These are phyloP conservation scores for Andrena haemorrhoa DNA, from an alignment of 2,888 invertebrate genomes.

Conservation along the genomic window DNA sequence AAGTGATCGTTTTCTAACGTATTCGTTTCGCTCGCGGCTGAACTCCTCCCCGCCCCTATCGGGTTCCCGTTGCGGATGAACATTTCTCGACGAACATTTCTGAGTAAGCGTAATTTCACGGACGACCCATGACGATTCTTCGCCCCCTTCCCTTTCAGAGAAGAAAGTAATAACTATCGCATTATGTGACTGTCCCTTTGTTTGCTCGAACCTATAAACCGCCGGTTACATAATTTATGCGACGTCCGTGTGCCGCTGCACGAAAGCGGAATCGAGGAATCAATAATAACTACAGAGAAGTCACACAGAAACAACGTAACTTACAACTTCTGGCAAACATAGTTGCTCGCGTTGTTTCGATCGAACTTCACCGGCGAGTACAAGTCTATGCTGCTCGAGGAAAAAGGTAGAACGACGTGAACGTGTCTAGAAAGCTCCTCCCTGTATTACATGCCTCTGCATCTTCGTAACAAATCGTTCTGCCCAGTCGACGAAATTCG, in stretches of 20 bases:
- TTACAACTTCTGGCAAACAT: conserved; percentile 30
- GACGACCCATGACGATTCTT: no score
- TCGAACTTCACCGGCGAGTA: conserved; percentile 21
- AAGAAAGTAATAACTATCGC: neutral
- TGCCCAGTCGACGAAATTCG: neutral
- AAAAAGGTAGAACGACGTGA: conserved; percentile 50
- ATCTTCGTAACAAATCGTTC: neutral
- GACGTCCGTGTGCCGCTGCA: neutral
- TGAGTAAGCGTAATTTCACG: no score
- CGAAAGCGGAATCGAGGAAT: conserved; percentile 4
- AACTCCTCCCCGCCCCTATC: neutral
- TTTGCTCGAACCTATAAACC: neutral
- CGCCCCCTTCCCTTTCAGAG: no score
- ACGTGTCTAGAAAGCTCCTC: conserved; percentile 39
- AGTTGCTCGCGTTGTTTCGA: conserved; percentile 25
- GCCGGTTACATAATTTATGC: conserved; percentile 25
- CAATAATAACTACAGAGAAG: conserved; percentile 15
- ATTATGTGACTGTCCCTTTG: neutral
- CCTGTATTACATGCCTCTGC: neutral
- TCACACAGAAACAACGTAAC: conserved; percentile 14
- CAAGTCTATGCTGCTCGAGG: conserved; percentile 13
- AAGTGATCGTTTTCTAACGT: conserved; percentile 23
- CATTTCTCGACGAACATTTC: neutral
- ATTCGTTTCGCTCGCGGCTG: neutral
- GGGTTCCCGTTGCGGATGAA: neutral